phyloP scores from a whole-genome alignment of 2,888 invertebrate species.

The Chydorus sphaericus region DNA sequence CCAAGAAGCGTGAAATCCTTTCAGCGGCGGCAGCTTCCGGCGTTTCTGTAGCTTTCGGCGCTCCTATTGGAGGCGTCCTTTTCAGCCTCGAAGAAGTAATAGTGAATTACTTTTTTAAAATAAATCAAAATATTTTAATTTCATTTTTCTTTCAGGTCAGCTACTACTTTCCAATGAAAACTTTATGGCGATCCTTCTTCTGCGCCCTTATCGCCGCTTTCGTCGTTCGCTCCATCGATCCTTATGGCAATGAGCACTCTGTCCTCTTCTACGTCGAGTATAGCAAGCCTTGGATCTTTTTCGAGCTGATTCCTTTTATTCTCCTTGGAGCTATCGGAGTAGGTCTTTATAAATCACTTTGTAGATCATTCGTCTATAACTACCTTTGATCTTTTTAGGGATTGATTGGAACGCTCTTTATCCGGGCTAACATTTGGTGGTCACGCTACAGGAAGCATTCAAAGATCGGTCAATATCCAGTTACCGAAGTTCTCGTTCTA shows the following conservation, averaged over 20 bases:
- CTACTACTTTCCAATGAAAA: conserved; percentile 98
- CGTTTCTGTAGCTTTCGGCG: conserved; percentile 96
- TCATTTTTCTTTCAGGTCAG: conserved; percentile 54
- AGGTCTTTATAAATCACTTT: background rate
- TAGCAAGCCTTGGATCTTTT: conserved; percentile 96
- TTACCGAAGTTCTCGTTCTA: conserved; percentile 84
- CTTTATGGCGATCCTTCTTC: conserved; percentile 97
- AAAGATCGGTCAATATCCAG: conserved; percentile 89
- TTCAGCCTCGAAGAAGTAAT: conserved; percentile 92
- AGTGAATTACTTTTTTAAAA: background rate
- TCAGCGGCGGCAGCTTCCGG: conserved; percentile 98
- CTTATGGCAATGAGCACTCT: conserved; percentile 96
- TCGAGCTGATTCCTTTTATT: conserved; percentile 93
- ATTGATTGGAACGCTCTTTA: conserved; percentile 73
- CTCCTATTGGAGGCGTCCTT: conserved; percentile 94
- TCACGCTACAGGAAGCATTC: conserved; percentile 86
- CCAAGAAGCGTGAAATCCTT: conserved; percentile 95
- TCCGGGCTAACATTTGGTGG: conserved; percentile 92
- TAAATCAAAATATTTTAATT: background rate
- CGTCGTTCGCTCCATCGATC: conserved; percentile 89
- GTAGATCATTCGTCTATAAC: background rate
- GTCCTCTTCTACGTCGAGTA: conserved; percentile 97
- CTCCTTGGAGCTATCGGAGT: conserved; percentile 85
- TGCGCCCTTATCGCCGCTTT: conserved; percentile 97
- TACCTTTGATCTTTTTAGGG: background rate